These are phyloP conservation scores for Drosophila pullipes DNA, from an alignment of 2,888 invertebrate species.

Conservation along the genomic window DNA sequence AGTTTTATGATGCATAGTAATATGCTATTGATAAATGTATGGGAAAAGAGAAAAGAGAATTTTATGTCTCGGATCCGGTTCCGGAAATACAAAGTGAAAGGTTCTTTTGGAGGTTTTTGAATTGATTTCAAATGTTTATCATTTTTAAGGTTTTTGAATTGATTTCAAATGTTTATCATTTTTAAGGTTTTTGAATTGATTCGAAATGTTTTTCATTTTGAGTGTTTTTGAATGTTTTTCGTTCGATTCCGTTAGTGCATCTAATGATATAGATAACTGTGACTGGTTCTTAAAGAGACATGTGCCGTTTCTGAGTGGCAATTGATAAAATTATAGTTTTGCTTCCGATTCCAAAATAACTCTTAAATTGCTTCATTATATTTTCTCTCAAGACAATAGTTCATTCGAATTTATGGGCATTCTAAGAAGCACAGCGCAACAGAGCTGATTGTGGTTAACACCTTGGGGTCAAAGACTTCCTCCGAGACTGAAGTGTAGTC, in stretches of 20 bases:
- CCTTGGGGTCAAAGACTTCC: constrained; percentile 54
- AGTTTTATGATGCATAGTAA: background rate
- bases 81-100: background rate
- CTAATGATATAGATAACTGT: background rate
- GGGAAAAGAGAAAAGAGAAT: background rate
- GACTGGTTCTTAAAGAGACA: background rate
- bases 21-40: background rate
- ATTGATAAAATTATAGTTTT: background rate
- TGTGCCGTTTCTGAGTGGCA: background rate
- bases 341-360: background rate
- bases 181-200: background rate
- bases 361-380: background rate
- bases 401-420: background rate
- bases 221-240: background rate
- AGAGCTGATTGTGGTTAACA: constrained; percentile 36
- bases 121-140: background rate
- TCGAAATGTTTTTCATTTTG: background rate
- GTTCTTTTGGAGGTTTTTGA: background rate
- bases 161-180: background rate
- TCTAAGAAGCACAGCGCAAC: background rate
- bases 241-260: background rate
- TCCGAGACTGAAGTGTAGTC: too few relatives aligned
- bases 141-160: background rate
- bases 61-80: background rate
- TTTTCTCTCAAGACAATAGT: background rate